Evolutionary conservation across 2,797 vertebrate species (phyloP), one percentile per base, ranked within the genome.

Genomic region (Protosalanx chinensis): DNA sequence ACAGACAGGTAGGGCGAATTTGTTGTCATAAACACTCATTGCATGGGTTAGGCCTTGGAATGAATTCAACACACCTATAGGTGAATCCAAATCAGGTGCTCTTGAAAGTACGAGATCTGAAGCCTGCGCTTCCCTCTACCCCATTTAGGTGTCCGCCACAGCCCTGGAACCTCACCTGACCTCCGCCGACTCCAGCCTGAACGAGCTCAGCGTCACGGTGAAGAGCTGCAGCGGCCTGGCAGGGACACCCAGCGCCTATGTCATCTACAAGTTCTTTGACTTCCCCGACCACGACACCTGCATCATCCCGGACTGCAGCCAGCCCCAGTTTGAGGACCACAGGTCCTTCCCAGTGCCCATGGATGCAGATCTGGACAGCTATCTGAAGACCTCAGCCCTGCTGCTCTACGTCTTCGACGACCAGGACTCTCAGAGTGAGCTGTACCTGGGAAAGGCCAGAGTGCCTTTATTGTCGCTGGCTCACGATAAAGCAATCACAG

Each of bases 221-320:
- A 91, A 73, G 41, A 73, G 88, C 77, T 98, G 97, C 86, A 81
- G 74, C 73, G 84, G 82, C 76, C 92, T 98, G 5, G 86, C 77
- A 61, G 68, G 76, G 75, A 6, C 15, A 72, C 95, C 95, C 4
- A 94, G 90, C 81, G 86, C 96, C 35, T 98, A 96, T 0, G 91
- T 95, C 37, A 90, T 97, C 84, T 97, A 96, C 91, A 96, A 91
- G 88, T 93, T 98, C 85, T 94, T 90, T 53, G 71, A 93, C 85
- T 96, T 95, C 79, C 86, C 91, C 7, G 94, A 97, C 86, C 90
- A 95, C 60, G 93, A 95, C 64, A 95, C 94, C 1, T 32, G 88
- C 76, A 93, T 94, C 57, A 78, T 91, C 33, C 78, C 88, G 1
- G 91, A 89, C 86, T 90, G 86, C 86, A 83, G 76, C 51, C 72